Evolutionary conservation across 2,888 invertebrate species (phyloP).

Genomic region (Lasioglossum morio): DNA sequence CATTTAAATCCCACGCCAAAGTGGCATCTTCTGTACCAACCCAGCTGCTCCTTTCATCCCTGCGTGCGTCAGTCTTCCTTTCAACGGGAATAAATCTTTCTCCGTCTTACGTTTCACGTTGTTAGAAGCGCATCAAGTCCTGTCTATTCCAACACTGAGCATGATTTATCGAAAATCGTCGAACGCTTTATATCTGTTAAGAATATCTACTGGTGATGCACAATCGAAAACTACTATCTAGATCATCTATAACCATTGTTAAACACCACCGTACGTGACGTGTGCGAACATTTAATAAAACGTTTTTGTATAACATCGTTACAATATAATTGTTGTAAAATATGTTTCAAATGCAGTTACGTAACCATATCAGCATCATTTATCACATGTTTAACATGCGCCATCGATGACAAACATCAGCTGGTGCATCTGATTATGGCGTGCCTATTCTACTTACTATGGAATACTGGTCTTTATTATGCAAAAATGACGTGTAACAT

Average conservation of each 20-base stretch:
- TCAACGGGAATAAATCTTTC: conserved; percentile 23
- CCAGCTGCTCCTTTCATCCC: conserved; percentile 13
- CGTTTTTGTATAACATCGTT: background rate
- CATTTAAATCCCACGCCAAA: background rate
- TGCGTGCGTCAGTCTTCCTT: conserved; percentile 20
- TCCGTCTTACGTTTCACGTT: conserved; percentile 15
- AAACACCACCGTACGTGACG: background rate
- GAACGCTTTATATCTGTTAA: background rate
- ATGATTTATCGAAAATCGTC: conserved; percentile 11
- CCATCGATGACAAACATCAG: background rate
- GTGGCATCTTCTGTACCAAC: conserved; percentile 3
- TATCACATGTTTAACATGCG: background rate
- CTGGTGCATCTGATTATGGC: background rate
- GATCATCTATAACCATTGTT: background rate
- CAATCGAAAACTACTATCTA: background rate
- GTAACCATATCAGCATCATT: background rate
- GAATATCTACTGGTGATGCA: background rate
- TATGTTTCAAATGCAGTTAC: background rate
- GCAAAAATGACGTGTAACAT: no score
- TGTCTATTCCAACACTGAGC: background rate
- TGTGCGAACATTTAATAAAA: background rate
- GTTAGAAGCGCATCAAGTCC: conserved; percentile 16
- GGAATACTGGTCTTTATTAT: no score
- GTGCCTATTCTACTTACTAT: background rate
- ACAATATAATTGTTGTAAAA: background rate